These are phyloP conservation scores for Daubentonia madagascariensis DNA, from an alignment of 2,113 vertebrate genomes.

Conservation along the genomic window DNA sequence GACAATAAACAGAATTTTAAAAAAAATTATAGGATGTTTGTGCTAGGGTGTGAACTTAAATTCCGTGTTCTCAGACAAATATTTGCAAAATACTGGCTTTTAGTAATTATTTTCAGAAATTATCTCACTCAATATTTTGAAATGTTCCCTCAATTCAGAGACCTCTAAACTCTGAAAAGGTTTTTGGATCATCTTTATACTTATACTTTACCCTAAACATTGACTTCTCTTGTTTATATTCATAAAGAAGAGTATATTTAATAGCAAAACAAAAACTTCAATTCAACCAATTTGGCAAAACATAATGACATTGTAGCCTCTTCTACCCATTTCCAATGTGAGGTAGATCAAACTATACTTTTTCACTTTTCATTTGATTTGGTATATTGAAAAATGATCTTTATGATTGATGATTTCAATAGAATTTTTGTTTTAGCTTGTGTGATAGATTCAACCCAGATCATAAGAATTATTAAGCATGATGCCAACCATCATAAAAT, in stretches of 20 bases:
- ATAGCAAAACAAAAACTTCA: background rate
- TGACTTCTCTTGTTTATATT: background rate
- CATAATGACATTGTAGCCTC: background rate
- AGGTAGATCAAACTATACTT: background rate
- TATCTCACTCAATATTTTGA: background rate
- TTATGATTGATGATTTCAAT: background rate
- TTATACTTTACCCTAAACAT: background rate
- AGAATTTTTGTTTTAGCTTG: background rate
- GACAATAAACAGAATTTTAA: background rate
- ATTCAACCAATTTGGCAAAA: background rate
- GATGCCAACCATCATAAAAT: background rate
- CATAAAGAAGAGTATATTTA: background rate
- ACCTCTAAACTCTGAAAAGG: background rate
- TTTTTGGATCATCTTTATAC: background rate
- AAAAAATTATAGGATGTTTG: background rate
- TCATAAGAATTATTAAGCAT: background rate
- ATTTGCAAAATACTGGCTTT: background rate
- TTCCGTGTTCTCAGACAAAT: background rate
- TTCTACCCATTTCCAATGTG: background rate
- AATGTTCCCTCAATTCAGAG: background rate
- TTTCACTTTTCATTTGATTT: background rate
- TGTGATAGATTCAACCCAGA: background rate
- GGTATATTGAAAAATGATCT: background rate
- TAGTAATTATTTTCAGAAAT: background rate
- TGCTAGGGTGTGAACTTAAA: background rate